Percentiles rank a stretch among this genome's conserved stretches.
Conservation (phyloP, 2,797 vertebrate genomes). For the Pogoniulus pusillus region DNA sequence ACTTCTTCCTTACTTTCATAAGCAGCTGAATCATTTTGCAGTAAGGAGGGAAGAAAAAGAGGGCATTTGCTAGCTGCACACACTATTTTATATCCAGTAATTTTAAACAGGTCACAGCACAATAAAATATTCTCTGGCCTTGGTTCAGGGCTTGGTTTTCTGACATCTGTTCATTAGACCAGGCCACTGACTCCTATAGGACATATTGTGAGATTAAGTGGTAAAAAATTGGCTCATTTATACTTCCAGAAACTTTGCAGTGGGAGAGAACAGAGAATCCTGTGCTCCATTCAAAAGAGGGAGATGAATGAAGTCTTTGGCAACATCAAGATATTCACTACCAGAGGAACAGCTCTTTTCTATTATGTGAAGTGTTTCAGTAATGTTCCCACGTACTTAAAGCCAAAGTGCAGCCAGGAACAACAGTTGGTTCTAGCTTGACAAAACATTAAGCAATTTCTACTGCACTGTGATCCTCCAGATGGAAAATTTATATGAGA, state of each 20-base stretch:
- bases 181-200: background rate
- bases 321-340: constrained; percentile 40
- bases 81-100: background rate
- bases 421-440: constrained; percentile 65
- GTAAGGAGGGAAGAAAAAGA: background rate
- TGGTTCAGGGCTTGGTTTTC: background rate
- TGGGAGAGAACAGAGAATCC: constrained; percentile 8
- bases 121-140: background rate
- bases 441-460: constrained; percentile 67
- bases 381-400: constrained; percentile 77
- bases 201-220: background rate
- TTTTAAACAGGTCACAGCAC: background rate
- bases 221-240: background rate
- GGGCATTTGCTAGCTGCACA: background rate
- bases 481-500: constrained; percentile 73
- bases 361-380: constrained; percentile 49
- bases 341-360: constrained; percentile 28
- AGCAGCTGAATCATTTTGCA: background rate
- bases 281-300: constrained; percentile 22
- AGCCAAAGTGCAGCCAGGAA: constrained; percentile 76
- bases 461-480: constrained; percentile 54
- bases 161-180: background rate
- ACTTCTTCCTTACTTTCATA: background rate
- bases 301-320: constrained; percentile 46
- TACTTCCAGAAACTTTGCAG: background rate